phyloP scores from a whole-genome alignment of 2,113 vertebrate species.

The Arvicanthis niloticus region DNA sequence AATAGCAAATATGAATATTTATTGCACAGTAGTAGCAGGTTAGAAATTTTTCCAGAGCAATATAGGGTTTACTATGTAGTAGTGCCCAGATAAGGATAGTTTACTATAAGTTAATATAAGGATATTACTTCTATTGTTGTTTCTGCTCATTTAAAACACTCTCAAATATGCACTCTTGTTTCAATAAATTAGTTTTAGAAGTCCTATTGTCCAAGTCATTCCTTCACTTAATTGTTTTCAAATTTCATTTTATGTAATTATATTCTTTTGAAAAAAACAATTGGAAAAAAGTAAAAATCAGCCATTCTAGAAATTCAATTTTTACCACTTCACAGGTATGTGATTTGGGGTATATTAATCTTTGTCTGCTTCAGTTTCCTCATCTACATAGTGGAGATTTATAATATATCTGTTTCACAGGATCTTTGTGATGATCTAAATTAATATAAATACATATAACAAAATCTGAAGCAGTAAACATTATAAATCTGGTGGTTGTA shows the following conservation, averaged over 20 bases:
- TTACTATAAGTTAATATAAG: too few relatives aligned
- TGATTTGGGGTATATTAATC: background rate
- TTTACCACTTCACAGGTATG: background rate
- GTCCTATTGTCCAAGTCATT: background rate
- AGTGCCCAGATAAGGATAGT: background rate
- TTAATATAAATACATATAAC: slow-evolving; percentile 10
- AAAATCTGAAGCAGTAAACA: background rate
- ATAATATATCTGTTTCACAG: background rate
- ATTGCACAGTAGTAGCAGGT: background rate
- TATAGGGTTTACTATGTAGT: background rate
- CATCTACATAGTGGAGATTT: background rate
- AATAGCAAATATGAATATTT: background rate
- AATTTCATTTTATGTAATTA: background rate
- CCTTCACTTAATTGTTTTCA: background rate
- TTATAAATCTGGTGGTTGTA: background rate
- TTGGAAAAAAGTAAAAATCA: background rate
- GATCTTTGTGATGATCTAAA: background rate
- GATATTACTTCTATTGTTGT: background rate
- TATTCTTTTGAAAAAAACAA: slow-evolving; percentile 16
- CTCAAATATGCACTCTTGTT: background rate
- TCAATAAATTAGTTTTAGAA: slow-evolving; percentile 19
- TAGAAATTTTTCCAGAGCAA: background rate
- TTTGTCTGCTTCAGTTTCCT: background rate
- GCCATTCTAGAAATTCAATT: background rate
- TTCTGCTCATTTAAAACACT: background rate